These are phyloP conservation scores for Porites divaricata DNA, from an alignment of 92 coral and sea anemone genomes.

Conservation along the genomic window DNA sequence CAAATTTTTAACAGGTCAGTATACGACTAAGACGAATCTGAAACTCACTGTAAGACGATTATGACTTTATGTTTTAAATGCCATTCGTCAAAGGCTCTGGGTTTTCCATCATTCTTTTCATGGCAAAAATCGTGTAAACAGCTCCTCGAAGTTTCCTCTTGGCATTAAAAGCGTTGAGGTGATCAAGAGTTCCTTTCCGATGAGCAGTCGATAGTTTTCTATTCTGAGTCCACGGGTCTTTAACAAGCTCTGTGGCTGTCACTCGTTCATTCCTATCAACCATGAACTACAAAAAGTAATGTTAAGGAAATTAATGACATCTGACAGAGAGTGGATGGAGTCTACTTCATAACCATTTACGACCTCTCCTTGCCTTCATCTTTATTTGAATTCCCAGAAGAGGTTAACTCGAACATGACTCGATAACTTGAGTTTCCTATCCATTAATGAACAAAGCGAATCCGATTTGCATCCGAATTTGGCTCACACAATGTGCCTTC, in stretches of 20 bases:
- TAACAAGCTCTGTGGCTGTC: conserved; percentile 70
- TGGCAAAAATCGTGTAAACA: conserved; percentile 75
- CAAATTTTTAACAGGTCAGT: too few relatives aligned
- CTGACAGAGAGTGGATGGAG: too few relatives aligned
- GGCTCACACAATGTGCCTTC: too few relatives aligned
- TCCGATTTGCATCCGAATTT: too few relatives aligned
- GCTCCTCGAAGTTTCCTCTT: conserved; percentile 75
- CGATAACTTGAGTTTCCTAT: too few relatives aligned
- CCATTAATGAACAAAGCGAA: too few relatives aligned
- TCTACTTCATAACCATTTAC: too few relatives aligned
- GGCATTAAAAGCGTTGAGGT: conserved; percentile 74
- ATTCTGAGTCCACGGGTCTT: conserved; percentile 64
- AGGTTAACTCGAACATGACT: too few relatives aligned
- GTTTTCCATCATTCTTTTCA: conserved; percentile 64
- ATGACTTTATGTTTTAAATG: neutral
- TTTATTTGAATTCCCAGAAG: too few relatives aligned
- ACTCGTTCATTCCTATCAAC: conserved; percentile 69
- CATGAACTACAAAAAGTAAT: conserved; percentile 49
- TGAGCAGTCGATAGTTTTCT: conserved; percentile 66
- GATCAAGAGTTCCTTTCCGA: conserved; percentile 75
- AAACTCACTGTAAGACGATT: too few relatives aligned
- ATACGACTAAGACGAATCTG: too few relatives aligned
- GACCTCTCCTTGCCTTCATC: too few relatives aligned
- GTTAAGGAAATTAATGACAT: neutral
- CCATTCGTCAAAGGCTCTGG: conserved; percentile 36